phyloP scores from a whole-genome alignment of 1,140 invertebrate genomes.

The Atta colombica region DNA sequence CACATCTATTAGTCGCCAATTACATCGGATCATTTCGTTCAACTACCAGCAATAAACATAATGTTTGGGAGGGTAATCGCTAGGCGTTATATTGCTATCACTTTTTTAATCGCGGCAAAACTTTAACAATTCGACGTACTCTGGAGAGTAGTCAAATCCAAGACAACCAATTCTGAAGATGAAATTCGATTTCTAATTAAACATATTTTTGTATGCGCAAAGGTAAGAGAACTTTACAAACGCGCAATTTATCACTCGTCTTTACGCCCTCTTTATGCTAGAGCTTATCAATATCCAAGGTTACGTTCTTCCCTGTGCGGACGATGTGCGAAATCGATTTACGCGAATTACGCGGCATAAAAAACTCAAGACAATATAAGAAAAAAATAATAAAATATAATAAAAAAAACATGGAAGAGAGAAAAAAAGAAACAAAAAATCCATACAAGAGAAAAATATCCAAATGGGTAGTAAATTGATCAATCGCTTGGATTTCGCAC shows the following conservation, averaged over 20 bases:
- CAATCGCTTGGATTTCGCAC: conserved; percentile 74
- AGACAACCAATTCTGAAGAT: conserved; percentile 76
- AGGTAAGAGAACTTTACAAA: conserved; percentile 60
- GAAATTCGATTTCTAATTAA: conserved; percentile 56
- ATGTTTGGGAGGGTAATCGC: conserved; percentile 74
- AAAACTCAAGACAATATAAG: not conserved
- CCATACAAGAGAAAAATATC: not conserved
- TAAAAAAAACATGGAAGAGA: not conserved
- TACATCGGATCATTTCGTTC: conserved; percentile 69
- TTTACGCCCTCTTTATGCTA: conserved; percentile 68
- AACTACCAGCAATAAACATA: conserved; percentile 78
- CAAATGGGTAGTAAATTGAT: not conserved
- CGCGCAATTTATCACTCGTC: conserved; percentile 46
- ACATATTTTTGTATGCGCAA: conserved; percentile 57
- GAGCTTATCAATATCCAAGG: conserved; percentile 77
- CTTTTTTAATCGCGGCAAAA: conserved; percentile 40
- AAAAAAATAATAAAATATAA: conserved; percentile 6
- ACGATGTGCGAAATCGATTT: conserved; percentile 76
- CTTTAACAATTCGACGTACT: conserved; percentile 71
- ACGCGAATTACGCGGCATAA: not conserved
- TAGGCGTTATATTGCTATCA: conserved; percentile 69
- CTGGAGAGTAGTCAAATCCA: conserved; percentile 79
- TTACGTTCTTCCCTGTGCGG: conserved; percentile 77
- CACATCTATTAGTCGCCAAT: conserved; percentile 82
- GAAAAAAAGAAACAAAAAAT: conserved; percentile 32